Base-by-base conservation (phyloP, 2,113 vertebrate genomes). In the Aythya baeri region DNA sequence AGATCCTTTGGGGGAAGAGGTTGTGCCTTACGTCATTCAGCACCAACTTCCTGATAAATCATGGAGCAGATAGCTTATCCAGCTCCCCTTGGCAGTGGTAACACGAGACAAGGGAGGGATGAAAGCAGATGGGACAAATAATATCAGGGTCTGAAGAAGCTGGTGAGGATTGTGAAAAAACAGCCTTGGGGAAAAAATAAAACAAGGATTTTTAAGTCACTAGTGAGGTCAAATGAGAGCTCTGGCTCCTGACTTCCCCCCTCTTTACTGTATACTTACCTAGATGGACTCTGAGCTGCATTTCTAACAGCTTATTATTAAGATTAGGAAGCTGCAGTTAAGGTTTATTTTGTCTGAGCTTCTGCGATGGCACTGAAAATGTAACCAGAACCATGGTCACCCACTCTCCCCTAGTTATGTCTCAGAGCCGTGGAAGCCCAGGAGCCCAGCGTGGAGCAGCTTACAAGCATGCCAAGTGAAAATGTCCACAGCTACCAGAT, bases 31-130 rank as follows among this genome's bases (percentile, higher is more conserved):
- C 54, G 2, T 96, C 93, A 96, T 54, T 77, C 57, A 83, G 73
- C 83, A 49, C 79, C 32, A 20, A 81, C 88, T 90, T 91, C 80
- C 73, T 70, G 94, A 96, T 92, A 95, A 97, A 96, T 88, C 88
- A 83, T 2, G 73, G 90, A 72, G 65, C n/a, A 95, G 75, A 86
- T 38, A 95, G 46, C 43, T 86, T 86, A 81, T 80, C 82, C 85
- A 78, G 73, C 75, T 73, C 12, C 2, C 41, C 58, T 61, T 9
- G 21, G 16, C 83, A 87, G 74, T 63, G 71, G 91, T 72, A 79
- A 49, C 23, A 57, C 0, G 17, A 92, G 87, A 58, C 63, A 58
- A 61, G 74, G 59, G 62, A 85, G 44, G 54, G 58, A 76, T 83
- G 80, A 91, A 88, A 93, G 58, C 55, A 87, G 74, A 87, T 4